Conservation (phyloP, 2,888 invertebrate species). For the Graphium colonna region DNA sequence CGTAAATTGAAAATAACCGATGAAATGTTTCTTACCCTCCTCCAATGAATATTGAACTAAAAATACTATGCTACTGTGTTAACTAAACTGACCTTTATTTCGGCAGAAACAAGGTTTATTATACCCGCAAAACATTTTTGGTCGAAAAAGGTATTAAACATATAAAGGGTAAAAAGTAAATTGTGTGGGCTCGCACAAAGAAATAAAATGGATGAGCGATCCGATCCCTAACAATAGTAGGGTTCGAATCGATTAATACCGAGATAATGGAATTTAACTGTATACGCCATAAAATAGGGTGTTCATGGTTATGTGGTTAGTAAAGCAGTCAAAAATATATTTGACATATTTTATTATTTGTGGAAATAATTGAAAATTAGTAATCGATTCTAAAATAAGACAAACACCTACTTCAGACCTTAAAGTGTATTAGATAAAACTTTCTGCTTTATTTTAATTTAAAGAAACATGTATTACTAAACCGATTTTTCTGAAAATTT, state of each 20-base stretch:
- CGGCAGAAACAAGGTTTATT: conserved; percentile 4
- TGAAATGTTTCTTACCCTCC: neutral
- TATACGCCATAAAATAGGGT: conserved; percentile 33
- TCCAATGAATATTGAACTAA: conserved; percentile 13
- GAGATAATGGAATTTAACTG: conserved; percentile 57
- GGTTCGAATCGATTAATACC: conserved; percentile 74
- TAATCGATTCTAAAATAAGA: too few species aligned
- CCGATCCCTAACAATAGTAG: conserved; percentile 57
- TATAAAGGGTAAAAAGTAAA: conserved; percentile 49
- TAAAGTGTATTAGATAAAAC: too few species aligned
- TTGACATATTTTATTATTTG: neutral
- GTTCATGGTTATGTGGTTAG: conserved; percentile 9
- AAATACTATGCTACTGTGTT: too few species aligned
- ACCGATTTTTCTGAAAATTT: too few species aligned
- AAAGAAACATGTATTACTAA: too few species aligned
- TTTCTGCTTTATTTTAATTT: too few species aligned
- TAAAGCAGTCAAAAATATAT: neutral
- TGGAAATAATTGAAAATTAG: too few species aligned
- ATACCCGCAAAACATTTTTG: conserved; percentile 13
- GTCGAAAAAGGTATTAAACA: conserved; percentile 28
- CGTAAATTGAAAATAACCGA: neutral
- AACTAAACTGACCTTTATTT: too few species aligned
- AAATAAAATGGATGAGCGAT: conserved; percentile 71
- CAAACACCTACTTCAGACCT: too few species aligned
- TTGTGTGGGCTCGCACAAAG: conserved; percentile 68